These are phyloP conservation scores for Bucorvus abyssinicus DNA, from an alignment of 2,797 vertebrate species.

Conservation along the genomic window DNA sequence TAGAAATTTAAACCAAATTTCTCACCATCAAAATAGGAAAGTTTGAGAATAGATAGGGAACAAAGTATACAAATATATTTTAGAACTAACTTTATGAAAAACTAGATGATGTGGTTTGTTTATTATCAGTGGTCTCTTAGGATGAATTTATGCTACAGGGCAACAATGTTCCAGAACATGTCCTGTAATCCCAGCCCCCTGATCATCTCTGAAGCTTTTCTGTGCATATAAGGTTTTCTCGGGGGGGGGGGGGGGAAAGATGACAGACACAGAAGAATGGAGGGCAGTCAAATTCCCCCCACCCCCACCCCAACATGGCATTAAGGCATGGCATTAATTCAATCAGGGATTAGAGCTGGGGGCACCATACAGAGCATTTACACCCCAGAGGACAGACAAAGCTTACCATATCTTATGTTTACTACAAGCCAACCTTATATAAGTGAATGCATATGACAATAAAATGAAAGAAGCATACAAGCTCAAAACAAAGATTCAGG, in stretches of 20 bases:
- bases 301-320: not conserved
- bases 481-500: not conserved
- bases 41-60: not conserved
- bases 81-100: not conserved
- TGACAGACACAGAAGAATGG: not conserved
- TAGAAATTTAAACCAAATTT: not conserved
- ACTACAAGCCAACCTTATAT: too few species aligned
- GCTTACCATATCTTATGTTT: not conserved
- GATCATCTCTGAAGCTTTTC: not conserved
- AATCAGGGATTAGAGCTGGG: not conserved
- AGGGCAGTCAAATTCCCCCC: not conserved
- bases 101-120: not conserved
- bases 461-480: not conserved
- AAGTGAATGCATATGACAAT: too few species aligned
- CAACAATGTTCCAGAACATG: rapidly evolving
- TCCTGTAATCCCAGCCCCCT: not conserved
- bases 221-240: not conserved
- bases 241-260: not conserved
- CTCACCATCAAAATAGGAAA: not conserved
- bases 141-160: not conserved
- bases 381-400: not conserved
- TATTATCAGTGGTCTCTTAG: not conserved
- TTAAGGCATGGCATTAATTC: not conserved
- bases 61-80: not conserved
- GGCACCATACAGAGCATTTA: not conserved